Evolutionary conservation across 2,888 invertebrate species (phyloP).

Genomic region (Ptychoptera contaminata): DNA sequence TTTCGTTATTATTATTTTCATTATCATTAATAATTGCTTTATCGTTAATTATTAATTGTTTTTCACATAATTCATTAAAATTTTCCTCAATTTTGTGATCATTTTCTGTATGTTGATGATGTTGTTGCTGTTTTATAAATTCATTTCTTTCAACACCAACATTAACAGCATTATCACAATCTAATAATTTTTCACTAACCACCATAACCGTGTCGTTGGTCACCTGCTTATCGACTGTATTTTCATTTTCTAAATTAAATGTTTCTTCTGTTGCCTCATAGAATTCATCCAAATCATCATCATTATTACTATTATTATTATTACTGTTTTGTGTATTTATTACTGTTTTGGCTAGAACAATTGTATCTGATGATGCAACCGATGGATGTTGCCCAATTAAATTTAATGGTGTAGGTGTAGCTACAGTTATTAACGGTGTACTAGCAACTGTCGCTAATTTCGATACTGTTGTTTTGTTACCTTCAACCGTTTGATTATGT

Average conservation of each 20-base stretch:
- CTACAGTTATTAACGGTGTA: no score
- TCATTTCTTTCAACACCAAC: no score
- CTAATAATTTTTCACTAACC: no score
- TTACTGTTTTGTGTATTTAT: neutral
- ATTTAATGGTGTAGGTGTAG: no score
- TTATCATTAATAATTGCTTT: neutral
- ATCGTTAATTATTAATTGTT: neutral
- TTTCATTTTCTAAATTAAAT: no score
- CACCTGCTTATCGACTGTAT: no score
- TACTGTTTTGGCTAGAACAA: neutral
- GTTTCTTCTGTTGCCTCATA: conserved; percentile 2
- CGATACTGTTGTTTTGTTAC: no score
- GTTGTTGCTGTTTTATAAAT: no score
- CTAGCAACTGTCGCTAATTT: no score
- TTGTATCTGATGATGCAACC: neutral
- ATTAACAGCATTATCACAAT: no score
- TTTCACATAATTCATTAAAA: neutral
- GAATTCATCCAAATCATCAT: conserved; percentile 1
- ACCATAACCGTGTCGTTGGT: no score
- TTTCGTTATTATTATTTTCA: neutral
- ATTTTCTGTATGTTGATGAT: neutral
- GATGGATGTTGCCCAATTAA: neutral
- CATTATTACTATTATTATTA: conserved; percentile 1
- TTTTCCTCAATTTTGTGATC: neutral
- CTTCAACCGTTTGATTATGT: no score